Percentiles rank a stretch among this genome's conserved stretches.
Conservation (phyloP, 1,140 invertebrate species). For the Drosophila bipectinata region DNA sequence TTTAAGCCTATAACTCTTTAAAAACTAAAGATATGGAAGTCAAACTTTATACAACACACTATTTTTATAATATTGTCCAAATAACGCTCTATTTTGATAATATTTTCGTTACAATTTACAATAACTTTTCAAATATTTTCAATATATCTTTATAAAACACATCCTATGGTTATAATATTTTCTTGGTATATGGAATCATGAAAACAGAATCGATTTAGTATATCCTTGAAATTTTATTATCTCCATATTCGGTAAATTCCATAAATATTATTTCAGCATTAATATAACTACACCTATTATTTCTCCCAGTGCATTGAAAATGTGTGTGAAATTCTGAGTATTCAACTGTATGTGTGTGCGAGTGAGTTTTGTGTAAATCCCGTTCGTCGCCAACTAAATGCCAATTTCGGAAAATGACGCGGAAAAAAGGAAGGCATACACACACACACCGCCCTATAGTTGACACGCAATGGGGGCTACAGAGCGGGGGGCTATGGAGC, state of each 20-base stretch:
- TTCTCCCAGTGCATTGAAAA: slow-evolving; percentile 42
- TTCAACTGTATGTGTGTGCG: slow-evolving; percentile 16
- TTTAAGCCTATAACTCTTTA: too few species aligned
- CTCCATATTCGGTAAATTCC: too few species aligned
- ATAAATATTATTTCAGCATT: too few species aligned
- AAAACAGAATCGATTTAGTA: too few species aligned
- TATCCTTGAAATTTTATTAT: not conserved
- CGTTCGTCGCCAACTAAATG: slow-evolving; percentile 78
- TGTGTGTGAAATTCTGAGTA: slow-evolving; percentile 13
- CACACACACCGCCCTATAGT: slow-evolving; percentile 12
- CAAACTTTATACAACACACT: not conserved
- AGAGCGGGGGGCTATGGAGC: not conserved
- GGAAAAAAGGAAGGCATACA: slow-evolving; percentile 62
- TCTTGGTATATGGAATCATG: too few species aligned
- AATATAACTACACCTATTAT: too few species aligned
- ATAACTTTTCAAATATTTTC: too few species aligned
- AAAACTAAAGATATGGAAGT: not conserved
- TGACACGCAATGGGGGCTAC: slow-evolving; percentile 55
- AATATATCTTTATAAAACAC: too few species aligned
- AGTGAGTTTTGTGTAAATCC: slow-evolving; percentile 69
- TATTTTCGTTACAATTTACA: too few species aligned
- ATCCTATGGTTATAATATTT: too few species aligned
- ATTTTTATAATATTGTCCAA: too few species aligned
- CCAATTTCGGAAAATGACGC: slow-evolving; percentile 81
- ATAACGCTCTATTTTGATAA: too few species aligned